Evolutionary conservation across 2,797 vertebrate species (phyloP).

Genomic region (Chaetophractus vellerosus): DNA sequence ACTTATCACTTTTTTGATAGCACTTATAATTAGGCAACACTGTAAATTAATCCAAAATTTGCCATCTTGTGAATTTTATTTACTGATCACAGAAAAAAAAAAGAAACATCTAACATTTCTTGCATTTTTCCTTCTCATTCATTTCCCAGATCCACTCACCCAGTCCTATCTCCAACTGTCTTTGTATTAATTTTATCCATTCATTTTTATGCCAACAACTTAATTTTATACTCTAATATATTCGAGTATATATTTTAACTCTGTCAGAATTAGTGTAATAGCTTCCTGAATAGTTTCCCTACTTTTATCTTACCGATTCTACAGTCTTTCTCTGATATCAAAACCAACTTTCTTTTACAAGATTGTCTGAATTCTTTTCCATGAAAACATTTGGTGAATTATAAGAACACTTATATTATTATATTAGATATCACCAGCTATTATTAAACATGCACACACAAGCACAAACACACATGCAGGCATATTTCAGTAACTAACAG

Average conservation of each 20-base stretch:
- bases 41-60: background rate
- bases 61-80: background rate
- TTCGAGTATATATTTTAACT: background rate
- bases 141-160: background rate
- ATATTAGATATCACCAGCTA: background rate
- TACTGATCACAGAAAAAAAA: background rate
- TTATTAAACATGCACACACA: background rate
- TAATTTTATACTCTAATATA: background rate
- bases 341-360: background rate
- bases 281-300: background rate
- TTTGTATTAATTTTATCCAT: background rate
- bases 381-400: background rate
- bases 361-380: background rate
- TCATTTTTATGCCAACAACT: background rate
- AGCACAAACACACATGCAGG: background rate
- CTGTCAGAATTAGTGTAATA: background rate
- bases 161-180: background rate
- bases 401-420: background rate
- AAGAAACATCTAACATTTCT: background rate
- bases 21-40: background rate
- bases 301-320: background rate
- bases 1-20: background rate
- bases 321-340: background rate
- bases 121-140: background rate
- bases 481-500: background rate